These are phyloP conservation scores for Leptopterna dolabrata DNA, from an alignment of 2,888 invertebrate species.

Conservation along the genomic window DNA sequence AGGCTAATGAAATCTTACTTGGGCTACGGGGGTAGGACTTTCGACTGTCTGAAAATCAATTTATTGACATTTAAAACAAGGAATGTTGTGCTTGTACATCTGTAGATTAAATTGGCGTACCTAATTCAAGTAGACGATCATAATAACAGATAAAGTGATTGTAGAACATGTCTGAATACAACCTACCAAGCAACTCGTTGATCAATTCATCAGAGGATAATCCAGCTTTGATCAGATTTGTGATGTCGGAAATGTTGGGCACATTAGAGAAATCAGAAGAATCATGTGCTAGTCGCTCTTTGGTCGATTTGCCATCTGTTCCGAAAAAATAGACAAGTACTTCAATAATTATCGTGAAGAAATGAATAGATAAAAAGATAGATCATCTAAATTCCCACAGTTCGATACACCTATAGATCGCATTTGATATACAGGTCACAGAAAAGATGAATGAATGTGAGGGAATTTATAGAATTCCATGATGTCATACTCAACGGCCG, in stretches of 20 bases:
- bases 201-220: not conserved
- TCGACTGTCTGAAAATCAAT: no score
- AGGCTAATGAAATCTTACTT: no score
- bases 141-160: not conserved
- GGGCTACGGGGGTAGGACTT: no score
- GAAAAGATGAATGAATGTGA: no score
- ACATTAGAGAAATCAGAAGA: not conserved
- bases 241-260: not conserved
- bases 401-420: no score
- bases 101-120: no score
- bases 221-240: not conserved
- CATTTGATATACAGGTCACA: no score
- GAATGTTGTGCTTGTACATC: no score
- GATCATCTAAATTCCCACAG: no score
- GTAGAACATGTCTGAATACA: not conserved
- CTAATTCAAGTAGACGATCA: not conserved
- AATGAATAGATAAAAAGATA: not conserved
- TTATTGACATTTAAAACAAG: no score
- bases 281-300: not conserved
- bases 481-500: no score
- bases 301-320: not conserved
- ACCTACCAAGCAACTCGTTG: not conserved
- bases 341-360: not conserved
- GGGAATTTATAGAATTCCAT: no score
- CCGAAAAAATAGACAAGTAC: not conserved